Evolutionary conservation across 2,888 invertebrate genomes (phyloP), one percentile per base, ranked within the genome.

Genomic region (Trichogramma dendrolimi): DNA sequence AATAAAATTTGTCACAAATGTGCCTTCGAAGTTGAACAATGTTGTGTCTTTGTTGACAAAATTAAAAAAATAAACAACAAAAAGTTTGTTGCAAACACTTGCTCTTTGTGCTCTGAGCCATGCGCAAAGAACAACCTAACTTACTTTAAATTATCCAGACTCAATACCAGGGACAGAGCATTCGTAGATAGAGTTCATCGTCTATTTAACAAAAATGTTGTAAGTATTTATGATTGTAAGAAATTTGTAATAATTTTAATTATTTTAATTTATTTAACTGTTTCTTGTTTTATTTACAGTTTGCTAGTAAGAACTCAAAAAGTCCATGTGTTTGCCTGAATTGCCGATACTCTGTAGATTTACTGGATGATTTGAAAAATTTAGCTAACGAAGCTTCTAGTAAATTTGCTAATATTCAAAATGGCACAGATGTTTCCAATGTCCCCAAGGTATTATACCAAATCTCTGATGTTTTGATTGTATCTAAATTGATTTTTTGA

Each of bases 1-100:
- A 69, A 68, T 4, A 75, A 73, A 53, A 67, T 79, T 39, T 79
- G 79, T 58, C 72, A 78, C 61, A 79, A 77, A 59, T 79, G 79
- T 64, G 76, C 70, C 7, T 78, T 72, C 27, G 79, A 79, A 59
- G 68, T 79, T 52, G 73, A 73, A 4, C 73, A 76, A 53, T 79
- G 79, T 14, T 68, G 66, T 4, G 66, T 67, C 7, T 78, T 79
- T 68, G 60, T 79, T 8, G 58, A 71, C 39, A 78, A 73, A 40
- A 73, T 70, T 46, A 73, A 69, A 61, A 53, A 63, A 4, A 48
- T 64, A 5, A 62, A 53, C 39, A 56, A 50, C 53, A 0, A 6
- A 2, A 39, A 2, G 1, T 4, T 42, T 55, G 8, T 11, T 6
- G 39, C 59, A 58, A 61, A 65, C 1, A 52, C 38, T 7, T 77